These are phyloP conservation scores for Melanaphis sacchari DNA, from an alignment of 1,140 invertebrate genomes.

Conservation along the genomic window DNA sequence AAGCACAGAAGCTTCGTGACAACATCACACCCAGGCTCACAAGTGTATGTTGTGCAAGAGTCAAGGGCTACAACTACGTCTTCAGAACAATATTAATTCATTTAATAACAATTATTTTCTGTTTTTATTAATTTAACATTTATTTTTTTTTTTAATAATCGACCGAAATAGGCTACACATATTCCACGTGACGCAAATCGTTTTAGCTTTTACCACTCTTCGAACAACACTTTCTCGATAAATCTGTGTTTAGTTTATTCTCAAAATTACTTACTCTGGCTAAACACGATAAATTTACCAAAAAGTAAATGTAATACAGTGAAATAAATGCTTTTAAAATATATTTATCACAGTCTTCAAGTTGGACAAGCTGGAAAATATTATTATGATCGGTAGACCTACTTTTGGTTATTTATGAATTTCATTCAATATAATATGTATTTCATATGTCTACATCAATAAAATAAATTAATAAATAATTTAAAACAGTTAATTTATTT, in stretches of 20 bases:
- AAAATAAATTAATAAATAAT: constrained; percentile 46
- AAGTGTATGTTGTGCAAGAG: constrained; percentile 87
- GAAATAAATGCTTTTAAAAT: constrained; percentile 34
- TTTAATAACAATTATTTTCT: constrained; percentile 51
- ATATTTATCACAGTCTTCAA: background rate
- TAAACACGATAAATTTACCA: background rate
- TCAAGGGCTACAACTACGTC: constrained; percentile 64
- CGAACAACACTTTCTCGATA: background rate
- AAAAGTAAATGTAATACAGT: constrained; percentile 9
- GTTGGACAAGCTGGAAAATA: background rate
- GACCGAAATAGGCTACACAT: constrained; percentile 44
- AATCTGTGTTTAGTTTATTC: background rate
- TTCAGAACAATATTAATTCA: constrained; percentile 54
- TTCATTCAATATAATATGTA: constrained; percentile 44
- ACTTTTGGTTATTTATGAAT: constrained; percentile 24
- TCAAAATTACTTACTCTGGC: background rate
- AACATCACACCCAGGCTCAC: constrained; percentile 84
- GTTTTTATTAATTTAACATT: constrained; percentile 56
- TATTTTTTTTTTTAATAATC: constrained; percentile 53
- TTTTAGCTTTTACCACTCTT: constrained; percentile 10
- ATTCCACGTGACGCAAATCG: constrained; percentile 50
- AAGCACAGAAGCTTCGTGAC: constrained; percentile 96
- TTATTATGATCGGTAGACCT: constrained; percentile 26
- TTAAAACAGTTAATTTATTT: background rate
- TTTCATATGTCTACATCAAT: constrained; percentile 39